These are phyloP conservation scores for Knipowitschia caucasica DNA, from an alignment of 2,797 vertebrate genomes.

Conservation along the genomic window DNA sequence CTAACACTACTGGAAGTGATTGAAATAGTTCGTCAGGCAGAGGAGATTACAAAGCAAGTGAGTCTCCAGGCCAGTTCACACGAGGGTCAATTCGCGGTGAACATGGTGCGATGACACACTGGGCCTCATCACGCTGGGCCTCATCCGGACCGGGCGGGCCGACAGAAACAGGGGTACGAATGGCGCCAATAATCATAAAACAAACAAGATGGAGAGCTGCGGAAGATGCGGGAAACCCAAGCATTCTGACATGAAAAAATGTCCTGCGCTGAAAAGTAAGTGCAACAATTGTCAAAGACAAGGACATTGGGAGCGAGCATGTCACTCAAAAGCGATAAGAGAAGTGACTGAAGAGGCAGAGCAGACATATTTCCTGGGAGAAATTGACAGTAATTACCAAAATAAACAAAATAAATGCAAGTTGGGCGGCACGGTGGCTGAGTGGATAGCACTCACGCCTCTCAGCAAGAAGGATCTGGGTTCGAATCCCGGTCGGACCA, in stretches of 20 bases:
- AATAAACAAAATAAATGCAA: too few relatives aligned
- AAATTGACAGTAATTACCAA: background rate
- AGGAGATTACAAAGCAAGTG: too few relatives aligned
- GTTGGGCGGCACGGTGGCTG: too few relatives aligned
- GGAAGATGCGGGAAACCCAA: constrained; percentile 7
- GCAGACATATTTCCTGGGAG: constrained; percentile 4
- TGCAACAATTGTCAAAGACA: constrained; percentile 35
- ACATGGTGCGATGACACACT: background rate
- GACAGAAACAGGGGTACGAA: background rate
- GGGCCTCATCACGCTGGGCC: background rate
- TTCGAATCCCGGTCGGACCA: too few relatives aligned
- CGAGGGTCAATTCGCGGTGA: constrained; percentile 3
- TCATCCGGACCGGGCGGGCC: background rate
- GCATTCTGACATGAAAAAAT: background rate
- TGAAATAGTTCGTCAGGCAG: too few relatives aligned
- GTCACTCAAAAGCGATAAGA: constrained; percentile 3
- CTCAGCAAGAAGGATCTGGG: too few relatives aligned
- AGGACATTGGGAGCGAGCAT: too few relatives aligned
- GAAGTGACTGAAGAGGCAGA: background rate
- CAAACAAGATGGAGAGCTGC: background rate
- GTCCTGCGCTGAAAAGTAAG: constrained; percentile 15
- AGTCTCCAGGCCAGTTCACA: constrained; percentile 6
- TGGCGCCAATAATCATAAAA: too few relatives aligned
- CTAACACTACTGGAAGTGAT: constrained; percentile 10
- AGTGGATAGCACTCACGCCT: too few relatives aligned